Base-by-base conservation (phyloP, 1,140 invertebrate genomes). In the Adelges cooleyi region DNA sequence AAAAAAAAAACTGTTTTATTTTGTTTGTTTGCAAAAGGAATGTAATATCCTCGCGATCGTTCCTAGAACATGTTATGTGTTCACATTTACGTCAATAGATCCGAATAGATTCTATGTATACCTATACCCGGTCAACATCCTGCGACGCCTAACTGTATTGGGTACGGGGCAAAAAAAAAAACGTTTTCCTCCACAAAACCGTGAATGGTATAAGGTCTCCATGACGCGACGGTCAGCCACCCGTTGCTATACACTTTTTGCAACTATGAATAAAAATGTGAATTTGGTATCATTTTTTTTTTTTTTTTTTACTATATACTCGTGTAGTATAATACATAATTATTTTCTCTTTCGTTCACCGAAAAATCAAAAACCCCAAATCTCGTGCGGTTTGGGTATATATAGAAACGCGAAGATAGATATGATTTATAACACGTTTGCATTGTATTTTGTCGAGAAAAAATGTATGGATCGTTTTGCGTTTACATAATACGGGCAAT, bases 201-300 rank as follows among this genome's bases (percentile, higher is more conserved):
- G 29, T 6, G 29, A n/a, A n/a, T n/a, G n/a, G n/a, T n/a, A n/a
- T n/a, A n/a, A 44, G 40, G 40, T 44, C 4, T 23, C 38, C 52
- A 36, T 56, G 52, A 56, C 36, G 52, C 36, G 52, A 25, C 53
- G 22, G 46, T 48, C 20, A 22, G n/a, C 53, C 54, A 46, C 54
- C 40, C 54, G 25, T 27, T 27, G 40, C 17, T 44, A 50, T 18
- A 59, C 11, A 25, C n/a, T 46, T 48, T 6, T 48, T 48, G 18
- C 17, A 48, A 4, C 20, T 44, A 1, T 27, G 40, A 18, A 44
- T 44, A 27, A 59, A 44, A 59, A 59, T 20, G 23, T 29, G 38
- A 27, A 23, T 59, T 59, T 46, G 11, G 29, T 5, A 6, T 33
- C 5, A 33, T 5, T 5, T 18, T 46, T 46, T 59, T 25, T 44